Evolutionary conservation across 2,113 vertebrate genomes (phyloP), one percentile per base, ranked within the genome.

Genomic region (Mirounga angustirostris): DNA sequence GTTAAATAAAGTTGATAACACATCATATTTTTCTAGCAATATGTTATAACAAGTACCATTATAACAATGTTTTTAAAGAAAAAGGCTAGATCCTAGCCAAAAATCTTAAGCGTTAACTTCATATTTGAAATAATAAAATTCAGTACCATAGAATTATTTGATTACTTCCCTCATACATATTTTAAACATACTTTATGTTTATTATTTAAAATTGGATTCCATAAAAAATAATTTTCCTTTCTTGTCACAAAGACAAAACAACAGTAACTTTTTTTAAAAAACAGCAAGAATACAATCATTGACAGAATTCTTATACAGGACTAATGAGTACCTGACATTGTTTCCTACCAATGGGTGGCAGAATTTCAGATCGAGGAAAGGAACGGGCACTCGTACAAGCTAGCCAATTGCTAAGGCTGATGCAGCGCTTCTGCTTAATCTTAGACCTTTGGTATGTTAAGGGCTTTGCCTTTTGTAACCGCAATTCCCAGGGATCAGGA

Each of bases 401-500:
- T 14, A 98, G 97, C 98, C 98, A 99, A 91, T 95, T 74, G 40
- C 52, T 71, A n/a, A 98, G 87, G 69, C 91, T 92, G 6, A 0
- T 4, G 4, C 40, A 13, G 30, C n/a, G 59, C 84, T 85, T 80
- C 94, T 71, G 98, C 61, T 85, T 98, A 1, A 18, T 80, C 88
- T 73, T 46, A 30, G 97, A 89, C 3, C 40, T 73, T 50, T 9
- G 98, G 78, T 98, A 97, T 36, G 59, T 94, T 89, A 98, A 96
- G 15, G 99, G 99, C 96, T 99, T 99, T 92, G 99, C 99, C 87
- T 99, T 98, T 97, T 33, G 98, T 94, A 99, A 96, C 67, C 99
- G 98, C 91, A 99, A 79, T 94, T 99, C 99, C 99, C 99, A 99
- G 15, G 99, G 99, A 98, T 99, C 99, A 52, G 99, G 99, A 36